These are phyloP conservation scores for Wiebesia pumilae DNA, from an alignment of 1,140 invertebrate species.

Conservation along the genomic window DNA sequence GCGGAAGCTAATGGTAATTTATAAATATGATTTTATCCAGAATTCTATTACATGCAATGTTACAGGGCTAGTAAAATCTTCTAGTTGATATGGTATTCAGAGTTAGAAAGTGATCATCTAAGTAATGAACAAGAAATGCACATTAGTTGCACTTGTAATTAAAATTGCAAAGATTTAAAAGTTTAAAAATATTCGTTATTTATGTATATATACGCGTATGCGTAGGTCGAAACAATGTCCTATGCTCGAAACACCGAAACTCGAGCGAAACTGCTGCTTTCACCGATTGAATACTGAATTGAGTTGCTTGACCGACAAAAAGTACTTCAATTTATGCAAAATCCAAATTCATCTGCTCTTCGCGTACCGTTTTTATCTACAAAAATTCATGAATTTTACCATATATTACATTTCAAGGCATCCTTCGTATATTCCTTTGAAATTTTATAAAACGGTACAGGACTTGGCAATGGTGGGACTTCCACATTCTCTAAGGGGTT, in stretches of 20 bases:
- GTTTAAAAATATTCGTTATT: too few species aligned
- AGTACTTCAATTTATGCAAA: conserved; percentile 14
- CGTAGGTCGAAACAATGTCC: background rate
- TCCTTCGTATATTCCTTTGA: background rate
- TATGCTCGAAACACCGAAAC: background rate
- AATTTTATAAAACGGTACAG: conserved; percentile 16
- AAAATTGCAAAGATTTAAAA: too few species aligned
- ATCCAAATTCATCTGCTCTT: conserved; percentile 13
- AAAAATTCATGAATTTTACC: conserved; percentile 19
- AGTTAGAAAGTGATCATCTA: too few species aligned
- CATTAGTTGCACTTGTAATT: too few species aligned
- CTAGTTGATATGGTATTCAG: too few species aligned
- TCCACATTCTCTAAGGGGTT: conserved; percentile 8
- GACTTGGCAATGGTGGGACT: conserved; percentile 13
- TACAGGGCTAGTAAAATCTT: too few species aligned
- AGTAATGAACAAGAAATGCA: too few species aligned
- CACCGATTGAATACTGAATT: conserved; percentile 15
- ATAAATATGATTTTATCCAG: too few species aligned
- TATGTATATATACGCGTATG: too few species aligned
- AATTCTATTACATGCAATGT: too few species aligned
- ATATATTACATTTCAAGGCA: conserved; percentile 13
- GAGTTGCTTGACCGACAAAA: conserved; percentile 13
- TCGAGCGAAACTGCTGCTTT: background rate
- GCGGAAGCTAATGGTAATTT: too few species aligned
- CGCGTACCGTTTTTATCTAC: conserved; percentile 11